Evolutionary conservation across 1,140 invertebrate species (phyloP), one percentile per base, ranked within the genome.

Genomic region (Phocides pigmalion): DNA sequence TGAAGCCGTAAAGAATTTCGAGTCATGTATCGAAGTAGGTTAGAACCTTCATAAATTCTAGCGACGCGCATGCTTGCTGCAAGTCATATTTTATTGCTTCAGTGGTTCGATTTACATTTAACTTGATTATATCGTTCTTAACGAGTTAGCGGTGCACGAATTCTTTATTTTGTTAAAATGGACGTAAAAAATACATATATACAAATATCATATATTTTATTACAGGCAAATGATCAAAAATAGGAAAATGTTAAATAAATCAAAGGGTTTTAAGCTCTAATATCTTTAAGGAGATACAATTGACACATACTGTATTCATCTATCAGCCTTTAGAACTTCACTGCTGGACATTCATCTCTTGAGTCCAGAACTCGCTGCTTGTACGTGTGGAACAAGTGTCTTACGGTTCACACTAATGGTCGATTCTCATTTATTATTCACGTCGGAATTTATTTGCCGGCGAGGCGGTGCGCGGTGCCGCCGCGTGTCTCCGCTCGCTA

Each of bases 381-480:
- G 11, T 12, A 12, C 2, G n/a, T 20, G 15, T 50, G 15, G 17
- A 32, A 16, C 54, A 35, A 35, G 54, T 16, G 41, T 9, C 47
- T 50, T 16, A 44, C 16, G 15, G 15, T 6, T 46, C 53, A 14
- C n/a, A 32, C 5, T 35, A 46, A 44, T 61, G 63, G 51, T 66
- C 68, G 58, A 66, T 70, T 32, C 44, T 63, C 51, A 58, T 66
- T 66, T 66, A 66, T 70, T 66, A 70, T 70, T 70, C 63, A 70
- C 51, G 51, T 50, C 58, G 47, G 53, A 66, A 66, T 70, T 62
- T 66, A 70, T 65, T 65, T 61, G 32, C 56, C 50, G 22, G 49
- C 67, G 28, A 51, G 53, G 37, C 50, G 28, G 44, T 9, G 17
- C 67, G 28, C 44, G 53, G 37, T 42, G 28, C 37, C 5, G 17